A percentile compares a stretch with the other conserved stretches of the same genome.
phyloP scores from a whole-genome alignment of 2,888 invertebrate genomes.

The Odontothrips loti region DNA sequence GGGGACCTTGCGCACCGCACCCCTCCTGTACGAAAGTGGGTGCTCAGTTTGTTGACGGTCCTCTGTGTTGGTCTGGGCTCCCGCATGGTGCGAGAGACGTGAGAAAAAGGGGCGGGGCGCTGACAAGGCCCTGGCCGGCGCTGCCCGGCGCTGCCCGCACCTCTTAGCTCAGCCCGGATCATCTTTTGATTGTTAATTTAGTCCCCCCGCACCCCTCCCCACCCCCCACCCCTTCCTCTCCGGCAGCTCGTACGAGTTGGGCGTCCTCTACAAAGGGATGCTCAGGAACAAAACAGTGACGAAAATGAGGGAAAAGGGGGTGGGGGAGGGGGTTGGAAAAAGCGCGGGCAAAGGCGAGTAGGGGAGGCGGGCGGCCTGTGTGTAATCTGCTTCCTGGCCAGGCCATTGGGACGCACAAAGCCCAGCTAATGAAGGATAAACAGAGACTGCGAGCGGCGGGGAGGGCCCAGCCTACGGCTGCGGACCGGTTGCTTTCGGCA shows the following conservation, averaged over 20 bases:
- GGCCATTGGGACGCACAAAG: slow-evolving; percentile 16
- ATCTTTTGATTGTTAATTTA: background rate
- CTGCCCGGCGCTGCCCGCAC: background rate
- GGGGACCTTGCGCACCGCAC: too few species aligned
- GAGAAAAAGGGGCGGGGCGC: background rate
- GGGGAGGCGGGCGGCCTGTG: background rate
- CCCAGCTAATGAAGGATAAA: slow-evolving; percentile 25
- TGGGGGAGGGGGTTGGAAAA: background rate
- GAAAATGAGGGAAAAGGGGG: slow-evolving; percentile 5
- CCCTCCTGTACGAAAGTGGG: too few species aligned
- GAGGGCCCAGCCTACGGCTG: too few species aligned
- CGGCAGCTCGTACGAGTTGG: background rate
- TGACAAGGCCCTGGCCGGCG: background rate
- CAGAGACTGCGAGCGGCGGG: background rate
- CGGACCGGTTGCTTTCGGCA: too few species aligned
- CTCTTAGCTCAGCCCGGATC: background rate
- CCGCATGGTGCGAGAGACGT: background rate
- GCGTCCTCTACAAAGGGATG: background rate
- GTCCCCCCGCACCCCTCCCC: background rate
- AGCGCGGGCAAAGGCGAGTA: background rate
- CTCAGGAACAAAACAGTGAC: background rate
- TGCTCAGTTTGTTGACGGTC: too few species aligned
- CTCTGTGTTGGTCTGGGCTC: background rate
- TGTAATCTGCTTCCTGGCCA: slow-evolving; percentile 5
- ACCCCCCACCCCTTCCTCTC: too few species aligned